phyloP scores from a whole-genome alignment of 1,140 invertebrate genomes.

The Pinna nobilis region DNA sequence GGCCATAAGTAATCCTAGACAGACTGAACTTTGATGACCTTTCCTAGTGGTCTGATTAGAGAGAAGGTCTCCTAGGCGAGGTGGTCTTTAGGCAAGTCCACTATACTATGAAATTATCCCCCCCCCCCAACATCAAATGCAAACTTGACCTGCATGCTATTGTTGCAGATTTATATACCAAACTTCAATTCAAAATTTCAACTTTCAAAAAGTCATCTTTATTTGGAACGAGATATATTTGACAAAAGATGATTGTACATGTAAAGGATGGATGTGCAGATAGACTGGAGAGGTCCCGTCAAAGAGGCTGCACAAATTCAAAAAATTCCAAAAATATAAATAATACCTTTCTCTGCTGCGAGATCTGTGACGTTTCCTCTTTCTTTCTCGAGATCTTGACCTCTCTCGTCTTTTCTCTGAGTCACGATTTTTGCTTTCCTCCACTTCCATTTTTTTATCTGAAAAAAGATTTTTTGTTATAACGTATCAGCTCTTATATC shows the following conservation, averaged over 20 bases:
- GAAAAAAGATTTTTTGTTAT: too few species aligned
- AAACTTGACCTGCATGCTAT: too few species aligned
- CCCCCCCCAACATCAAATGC: too few species aligned
- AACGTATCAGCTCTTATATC: too few species aligned
- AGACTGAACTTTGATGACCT: too few species aligned
- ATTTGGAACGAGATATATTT: neutral
- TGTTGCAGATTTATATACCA: too few species aligned
- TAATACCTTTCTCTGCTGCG: constrained; percentile 50
- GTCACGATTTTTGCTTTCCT: constrained; percentile 38
- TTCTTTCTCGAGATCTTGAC: constrained; percentile 50
- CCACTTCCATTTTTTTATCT: constrained; percentile 13
- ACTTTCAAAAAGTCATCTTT: neutral
- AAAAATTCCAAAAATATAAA: neutral
- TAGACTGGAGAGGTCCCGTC: neutral
- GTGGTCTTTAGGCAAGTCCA: too few species aligned
- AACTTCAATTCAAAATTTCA: neutral
- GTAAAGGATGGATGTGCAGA: neutral
- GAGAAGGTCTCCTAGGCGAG: too few species aligned
- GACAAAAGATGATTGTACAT: neutral
- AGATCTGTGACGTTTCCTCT: constrained; percentile 49
- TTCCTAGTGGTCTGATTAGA: too few species aligned
- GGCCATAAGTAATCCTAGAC: too few species aligned
- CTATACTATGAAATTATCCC: too few species aligned
- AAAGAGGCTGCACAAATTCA: neutral
- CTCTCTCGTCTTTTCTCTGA: constrained; percentile 35